Conservation (phyloP, 2,113 vertebrate genomes). For the Pan troglodytes region NHGRI_mPanTro3-v2.1_pri NC_072401.2:7104001-7104500, state of each 20-base stretch:
- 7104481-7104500: background rate
- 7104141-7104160: background rate
- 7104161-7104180: accelerated
- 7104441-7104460: background rate
- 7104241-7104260: background rate
- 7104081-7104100: accelerated
- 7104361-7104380: background rate
- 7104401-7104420: background rate
- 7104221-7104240: background rate
- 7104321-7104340: background rate
- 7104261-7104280: no score
- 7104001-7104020: background rate
- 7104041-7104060: background rate
- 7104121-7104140: accelerated
- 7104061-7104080: background rate
- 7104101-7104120: background rate
- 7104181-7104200: background rate
- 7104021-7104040: background rate
- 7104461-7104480: background rate
- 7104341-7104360: background rate
- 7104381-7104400: background rate
- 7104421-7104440: background rate
- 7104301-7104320: background rate
- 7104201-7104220: background rate
- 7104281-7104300: background rate